A percentile compares a stretch with the other conserved stretches of the same genome.
Evolutionary conservation across 2,113 vertebrate species (phyloP).

Genomic region (Hoplias malabaricus): DNA sequence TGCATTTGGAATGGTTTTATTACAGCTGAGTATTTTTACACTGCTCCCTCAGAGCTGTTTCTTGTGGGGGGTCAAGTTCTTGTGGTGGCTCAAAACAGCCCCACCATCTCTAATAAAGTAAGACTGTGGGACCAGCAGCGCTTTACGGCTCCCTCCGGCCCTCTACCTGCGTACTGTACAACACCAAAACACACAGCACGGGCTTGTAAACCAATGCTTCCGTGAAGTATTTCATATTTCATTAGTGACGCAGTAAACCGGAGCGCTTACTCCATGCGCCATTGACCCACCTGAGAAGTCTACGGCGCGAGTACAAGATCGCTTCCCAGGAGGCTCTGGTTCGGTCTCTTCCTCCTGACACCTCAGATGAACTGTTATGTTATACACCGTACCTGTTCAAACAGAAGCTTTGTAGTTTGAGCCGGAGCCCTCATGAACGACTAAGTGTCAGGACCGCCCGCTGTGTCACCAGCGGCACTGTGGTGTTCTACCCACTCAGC

Average conservation of each 20-base stretch:
- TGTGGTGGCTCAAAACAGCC: constrained; percentile 21
- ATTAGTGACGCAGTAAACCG: neutral
- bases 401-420: neutral
- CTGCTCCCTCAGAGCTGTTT: constrained; percentile 25
- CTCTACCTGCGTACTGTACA: constrained; percentile 16
- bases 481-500: neutral
- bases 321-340: neutral
- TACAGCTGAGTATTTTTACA: constrained; percentile 34
- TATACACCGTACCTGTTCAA: neutral
- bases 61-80: constrained; percentile 16
- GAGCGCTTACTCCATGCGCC: neutral
- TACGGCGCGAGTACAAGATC: neutral
- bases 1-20: constrained; percentile 43
- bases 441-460: neutral
- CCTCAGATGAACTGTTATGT: neutral
- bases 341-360: neutral
- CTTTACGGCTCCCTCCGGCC: neutral
- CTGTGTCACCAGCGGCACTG: neutral
- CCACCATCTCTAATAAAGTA: constrained; percentile 18
- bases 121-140: constrained; percentile 6
- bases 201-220: constrained; percentile 24
- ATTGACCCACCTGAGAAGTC: constrained; percentile 1
- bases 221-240: neutral
- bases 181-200: constrained; percentile 26
- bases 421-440: neutral